Conservation (phyloP, 2,113 vertebrate species). For the Australoheros scitulus region DNA sequence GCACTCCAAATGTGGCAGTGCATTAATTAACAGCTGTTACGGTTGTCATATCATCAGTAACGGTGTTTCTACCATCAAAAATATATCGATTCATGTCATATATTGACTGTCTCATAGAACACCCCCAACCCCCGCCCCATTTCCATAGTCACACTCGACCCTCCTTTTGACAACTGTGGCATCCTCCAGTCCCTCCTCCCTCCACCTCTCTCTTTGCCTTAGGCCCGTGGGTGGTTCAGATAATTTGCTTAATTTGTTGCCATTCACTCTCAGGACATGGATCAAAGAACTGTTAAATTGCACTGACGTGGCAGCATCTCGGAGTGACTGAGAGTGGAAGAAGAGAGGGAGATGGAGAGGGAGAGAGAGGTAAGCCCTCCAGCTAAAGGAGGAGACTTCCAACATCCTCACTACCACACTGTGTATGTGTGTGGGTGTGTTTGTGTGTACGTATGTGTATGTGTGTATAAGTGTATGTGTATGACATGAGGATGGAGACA, state of each 20-base stretch:
- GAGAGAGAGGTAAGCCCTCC: slow-evolving; percentile 63
- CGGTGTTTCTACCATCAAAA: neutral
- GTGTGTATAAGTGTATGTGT: neutral
- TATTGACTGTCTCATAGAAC: slow-evolving; percentile 25
- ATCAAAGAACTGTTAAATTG: slow-evolving; percentile 83
- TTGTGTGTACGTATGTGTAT: neutral
- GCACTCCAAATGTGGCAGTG: neutral
- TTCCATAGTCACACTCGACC: slow-evolving; percentile 44
- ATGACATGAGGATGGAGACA: slow-evolving; percentile 63
- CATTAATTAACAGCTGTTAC: neutral
- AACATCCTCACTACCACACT: slow-evolving; percentile 40
- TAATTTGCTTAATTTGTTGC: slow-evolving; percentile 84
- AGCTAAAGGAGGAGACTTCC: slow-evolving; percentile 69
- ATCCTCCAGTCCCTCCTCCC: slow-evolving; percentile 40
- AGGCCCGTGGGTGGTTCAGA: slow-evolving; percentile 76
- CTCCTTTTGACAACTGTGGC: slow-evolving; percentile 64
- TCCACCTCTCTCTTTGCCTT: slow-evolving; percentile 53
- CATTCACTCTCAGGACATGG: slow-evolving; percentile 79
- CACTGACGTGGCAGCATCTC: slow-evolving; percentile 74
- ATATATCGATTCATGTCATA: slow-evolving; percentile 44
- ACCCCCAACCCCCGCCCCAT: neutral
- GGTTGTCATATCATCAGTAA: neutral
- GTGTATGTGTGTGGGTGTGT: neutral
- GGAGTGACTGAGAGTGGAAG: slow-evolving; percentile 53
- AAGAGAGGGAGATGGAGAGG: slow-evolving; percentile 36